These are phyloP conservation scores for Spongilla lacustris DNA, from an alignment of 37 sponge, comb jelly and placozoan genomes.

Conservation along the genomic window DNA sequence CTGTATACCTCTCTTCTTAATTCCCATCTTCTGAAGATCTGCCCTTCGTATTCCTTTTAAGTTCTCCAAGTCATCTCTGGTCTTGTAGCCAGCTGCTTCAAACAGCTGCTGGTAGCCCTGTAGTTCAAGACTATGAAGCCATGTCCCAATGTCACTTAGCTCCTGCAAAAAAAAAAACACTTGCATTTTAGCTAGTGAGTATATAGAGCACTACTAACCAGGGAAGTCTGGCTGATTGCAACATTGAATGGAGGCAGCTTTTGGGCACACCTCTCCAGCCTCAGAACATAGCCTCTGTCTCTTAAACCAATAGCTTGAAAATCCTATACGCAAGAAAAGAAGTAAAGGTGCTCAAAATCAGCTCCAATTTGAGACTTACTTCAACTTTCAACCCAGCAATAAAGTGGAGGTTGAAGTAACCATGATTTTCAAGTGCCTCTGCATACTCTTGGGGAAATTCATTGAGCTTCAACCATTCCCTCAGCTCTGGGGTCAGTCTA, in stretches of 20 bases:
- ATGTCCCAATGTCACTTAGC: slow-evolving; percentile 30
- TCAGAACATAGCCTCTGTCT: slow-evolving; percentile 61
- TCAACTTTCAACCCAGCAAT: slow-evolving; percentile 32
- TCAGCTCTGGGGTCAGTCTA: too few species aligned
- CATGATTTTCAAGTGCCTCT: slow-evolving; percentile 51
- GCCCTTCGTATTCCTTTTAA: slow-evolving; percentile 44
- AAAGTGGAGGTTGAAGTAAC: slow-evolving; percentile 48
- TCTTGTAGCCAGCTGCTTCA: slow-evolving; percentile 61
- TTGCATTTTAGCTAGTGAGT: too few species aligned
- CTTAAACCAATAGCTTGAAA: slow-evolving; percentile 68
- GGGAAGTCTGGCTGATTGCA: too few species aligned
- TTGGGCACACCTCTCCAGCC: slow-evolving; percentile 57
- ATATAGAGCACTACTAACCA: too few species aligned
- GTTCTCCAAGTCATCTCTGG: slow-evolving; percentile 63
- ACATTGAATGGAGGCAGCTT: slow-evolving; percentile 35
- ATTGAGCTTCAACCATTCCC: too few species aligned
- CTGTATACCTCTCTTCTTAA: slow-evolving; percentile 64
- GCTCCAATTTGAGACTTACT: neutral
- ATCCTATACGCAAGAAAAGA: slow-evolving; percentile 41
- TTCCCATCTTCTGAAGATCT: slow-evolving; percentile 70
- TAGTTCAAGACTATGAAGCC: slow-evolving; percentile 52
- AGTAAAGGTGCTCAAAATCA: too few species aligned
- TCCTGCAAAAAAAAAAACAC: slow-evolving; percentile 41
- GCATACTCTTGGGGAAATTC: neutral
- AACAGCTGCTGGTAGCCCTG: slow-evolving; percentile 56